Conservation (phyloP, 2,113 vertebrate species). For the Limnothrissa miodon region DNA sequence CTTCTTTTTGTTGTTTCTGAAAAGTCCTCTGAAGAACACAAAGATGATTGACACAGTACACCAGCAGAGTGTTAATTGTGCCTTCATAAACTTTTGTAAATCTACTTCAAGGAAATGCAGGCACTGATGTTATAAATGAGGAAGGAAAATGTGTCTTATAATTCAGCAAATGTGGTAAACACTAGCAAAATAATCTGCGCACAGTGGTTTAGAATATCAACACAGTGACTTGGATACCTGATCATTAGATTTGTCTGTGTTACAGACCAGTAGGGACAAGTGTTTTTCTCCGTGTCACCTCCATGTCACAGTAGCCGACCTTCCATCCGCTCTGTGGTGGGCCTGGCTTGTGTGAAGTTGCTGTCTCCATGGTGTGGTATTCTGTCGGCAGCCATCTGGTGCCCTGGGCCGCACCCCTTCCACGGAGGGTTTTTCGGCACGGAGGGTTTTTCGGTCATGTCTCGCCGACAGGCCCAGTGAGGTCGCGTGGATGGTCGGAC, state of each 20-base stretch:
- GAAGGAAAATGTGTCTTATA: background rate
- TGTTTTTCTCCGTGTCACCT: background rate
- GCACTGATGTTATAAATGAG: background rate
- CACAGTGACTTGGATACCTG: background rate
- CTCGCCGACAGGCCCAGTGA: slow-evolving; percentile 38
- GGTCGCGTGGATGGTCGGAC: slow-evolving; percentile 60
- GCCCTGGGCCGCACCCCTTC: slow-evolving; percentile 50
- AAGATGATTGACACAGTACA: background rate
- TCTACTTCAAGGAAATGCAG: background rate
- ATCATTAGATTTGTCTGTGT: background rate
- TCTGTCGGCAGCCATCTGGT: slow-evolving; percentile 43
- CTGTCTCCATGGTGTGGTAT: background rate
- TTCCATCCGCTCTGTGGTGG: background rate
- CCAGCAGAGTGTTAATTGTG: background rate
- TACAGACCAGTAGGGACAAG: background rate
- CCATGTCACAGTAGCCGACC: background rate
- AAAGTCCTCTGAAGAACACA: background rate
- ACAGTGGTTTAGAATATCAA: background rate
- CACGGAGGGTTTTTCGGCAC: background rate
- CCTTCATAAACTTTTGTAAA: background rate
- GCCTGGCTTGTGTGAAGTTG: background rate
- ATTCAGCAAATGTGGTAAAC: background rate
- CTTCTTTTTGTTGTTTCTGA: background rate
- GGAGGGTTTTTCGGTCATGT: slow-evolving; percentile 20
- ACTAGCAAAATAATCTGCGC: background rate